phyloP scores from a whole-genome alignment of 2,113 vertebrate species.

The Mobula hypostoma region DNA sequence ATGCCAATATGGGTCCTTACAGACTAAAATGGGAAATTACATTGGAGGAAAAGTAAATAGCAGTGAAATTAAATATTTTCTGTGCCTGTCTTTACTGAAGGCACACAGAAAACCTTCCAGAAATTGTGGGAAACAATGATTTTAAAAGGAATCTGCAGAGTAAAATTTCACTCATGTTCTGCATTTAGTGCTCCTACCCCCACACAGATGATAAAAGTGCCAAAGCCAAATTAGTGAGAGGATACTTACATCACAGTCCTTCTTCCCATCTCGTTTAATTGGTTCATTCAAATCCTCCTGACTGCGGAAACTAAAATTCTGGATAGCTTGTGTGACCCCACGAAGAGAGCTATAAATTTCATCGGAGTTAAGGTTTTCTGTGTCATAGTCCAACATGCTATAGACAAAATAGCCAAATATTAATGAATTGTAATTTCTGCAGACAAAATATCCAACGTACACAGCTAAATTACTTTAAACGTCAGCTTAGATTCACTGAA shows the following conservation, averaged over 20 bases:
- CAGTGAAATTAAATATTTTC: too few species aligned
- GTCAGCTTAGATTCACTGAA: not conserved
- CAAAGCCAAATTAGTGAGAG: not conserved
- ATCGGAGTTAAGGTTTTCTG: conserved; percentile 97
- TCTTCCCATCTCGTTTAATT: conserved; percentile 82
- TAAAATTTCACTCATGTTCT: not conserved
- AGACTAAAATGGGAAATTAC: too few species aligned
- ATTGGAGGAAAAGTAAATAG: too few species aligned
- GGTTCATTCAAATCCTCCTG: conserved; percentile 96
- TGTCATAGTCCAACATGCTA: conserved; percentile 96
- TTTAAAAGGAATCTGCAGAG: too few species aligned
- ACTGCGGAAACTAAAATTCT: conserved; percentile 96
- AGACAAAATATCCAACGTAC: not conserved
- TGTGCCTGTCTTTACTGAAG: too few species aligned
- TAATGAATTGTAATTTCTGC: not conserved
- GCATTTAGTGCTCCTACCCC: too few species aligned
- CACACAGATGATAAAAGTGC: not conserved
- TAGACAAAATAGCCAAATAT: conserved; percentile 11
- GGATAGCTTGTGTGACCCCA: conserved; percentile 94
- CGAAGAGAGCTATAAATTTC: conserved; percentile 98
- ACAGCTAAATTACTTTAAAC: not conserved
- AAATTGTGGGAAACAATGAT: too few species aligned
- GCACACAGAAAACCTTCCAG: too few species aligned
- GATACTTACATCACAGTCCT: conserved; percentile 81
- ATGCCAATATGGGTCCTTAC: too few species aligned